Evolutionary conservation across 2,113 vertebrate genomes (phyloP), one percentile per base, ranked within the genome.

Genomic region (Mastomys natalensis): DNA sequence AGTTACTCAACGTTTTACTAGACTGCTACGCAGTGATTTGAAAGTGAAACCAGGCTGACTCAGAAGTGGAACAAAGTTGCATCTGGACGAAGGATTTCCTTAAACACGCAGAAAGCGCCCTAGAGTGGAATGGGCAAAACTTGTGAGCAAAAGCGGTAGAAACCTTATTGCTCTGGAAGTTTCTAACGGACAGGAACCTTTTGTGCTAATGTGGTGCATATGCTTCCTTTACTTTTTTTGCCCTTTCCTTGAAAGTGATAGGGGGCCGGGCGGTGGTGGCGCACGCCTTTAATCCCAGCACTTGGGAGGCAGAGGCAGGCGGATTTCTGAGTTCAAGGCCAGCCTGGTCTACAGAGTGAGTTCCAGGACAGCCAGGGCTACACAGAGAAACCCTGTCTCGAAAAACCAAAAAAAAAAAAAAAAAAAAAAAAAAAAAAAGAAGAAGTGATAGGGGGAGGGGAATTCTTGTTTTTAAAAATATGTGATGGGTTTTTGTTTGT

Each of bases 1-100:
- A 37, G 55, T 94, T 90, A 95, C 84, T 87, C 70, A 74, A n/a
- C 40, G 17, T 92, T 76, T 78, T 43, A 70, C 74, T 73, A 60
- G 91, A 77, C 72, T 89, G 16, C 64, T 26, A 4, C 9, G 3
- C 10, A 43, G 73, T 60, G 70, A 86, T 87, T 93, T 72, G 96
- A 97, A 97, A 96, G 89, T 74, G 96, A 97, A 97, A 97, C 85
- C 51, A 76, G 77, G 53, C 40, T 55, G 51, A 76, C n/a, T 94
- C 91, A 60, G 51, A 96, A 90, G 0, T 88, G 89, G 43, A 96
- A 77, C 84, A 92, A 87, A 81, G n/a, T 74, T 84, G 74, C 73
- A 92, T 87, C 76, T 68, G 55, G 51, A 58, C 10, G 37, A 74
- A 43, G 43, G 53, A 2, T 80, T 84, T 95, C 48, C 89, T 91